Percentiles rank a stretch among this genome's conserved stretches.
Conservation (phyloP, 2,113 vertebrate species). For the Pteronura brasiliensis region DNA sequence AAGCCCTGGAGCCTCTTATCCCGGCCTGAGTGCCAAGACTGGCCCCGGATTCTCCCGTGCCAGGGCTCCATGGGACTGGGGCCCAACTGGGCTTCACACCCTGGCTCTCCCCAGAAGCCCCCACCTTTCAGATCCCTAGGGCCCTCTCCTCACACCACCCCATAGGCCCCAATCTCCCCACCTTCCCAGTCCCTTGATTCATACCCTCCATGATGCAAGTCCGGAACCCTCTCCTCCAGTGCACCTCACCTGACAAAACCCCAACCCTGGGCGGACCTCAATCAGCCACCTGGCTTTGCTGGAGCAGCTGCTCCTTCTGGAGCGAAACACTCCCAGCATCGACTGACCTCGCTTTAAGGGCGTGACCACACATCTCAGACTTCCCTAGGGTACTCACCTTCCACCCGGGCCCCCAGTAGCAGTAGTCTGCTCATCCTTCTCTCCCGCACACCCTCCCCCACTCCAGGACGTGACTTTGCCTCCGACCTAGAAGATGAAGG, state of each 20-base stretch:
- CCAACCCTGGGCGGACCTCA: not conserved
- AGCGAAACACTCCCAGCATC: not conserved
- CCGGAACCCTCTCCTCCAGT: fast-evolving
- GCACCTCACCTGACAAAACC: not conserved
- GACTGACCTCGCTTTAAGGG: not conserved
- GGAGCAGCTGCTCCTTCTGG: not conserved
- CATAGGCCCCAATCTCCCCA: too few species aligned
- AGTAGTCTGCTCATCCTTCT: not conserved
- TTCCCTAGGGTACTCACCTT: not conserved
- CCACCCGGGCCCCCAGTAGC: not conserved
- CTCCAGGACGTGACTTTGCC: not conserved
- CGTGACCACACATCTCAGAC: not conserved
- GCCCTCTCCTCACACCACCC: not conserved
- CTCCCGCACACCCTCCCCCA: fast-evolving
- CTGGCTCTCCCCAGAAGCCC: not conserved
- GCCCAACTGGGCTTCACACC: too few species aligned
- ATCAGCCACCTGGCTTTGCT: not conserved
- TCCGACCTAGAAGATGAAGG: not conserved
- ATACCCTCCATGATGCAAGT: not conserved
- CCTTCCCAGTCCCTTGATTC: not conserved
- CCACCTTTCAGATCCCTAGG: not conserved
- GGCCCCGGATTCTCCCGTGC: not conserved
- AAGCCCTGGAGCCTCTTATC: too few species aligned
- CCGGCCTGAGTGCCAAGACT: not conserved
- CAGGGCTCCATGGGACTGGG: not conserved